Evolutionary conservation across 2,888 invertebrate species (phyloP).

Genomic region (Scaptodrosophila latifasciaeformis): DNA sequence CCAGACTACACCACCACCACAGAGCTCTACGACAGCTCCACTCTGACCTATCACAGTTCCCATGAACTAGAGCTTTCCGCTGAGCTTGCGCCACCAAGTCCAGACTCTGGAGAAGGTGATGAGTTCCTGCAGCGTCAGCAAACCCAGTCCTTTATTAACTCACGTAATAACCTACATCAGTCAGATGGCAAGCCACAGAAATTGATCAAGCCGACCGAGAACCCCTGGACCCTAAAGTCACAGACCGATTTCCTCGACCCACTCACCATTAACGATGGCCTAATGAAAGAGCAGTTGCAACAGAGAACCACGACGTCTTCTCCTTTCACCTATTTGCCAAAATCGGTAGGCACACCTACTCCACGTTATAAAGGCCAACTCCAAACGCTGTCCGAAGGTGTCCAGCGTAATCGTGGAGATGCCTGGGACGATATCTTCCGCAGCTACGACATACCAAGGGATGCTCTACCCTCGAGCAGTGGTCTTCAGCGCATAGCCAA

Average conservation of each 20-base stretch:
- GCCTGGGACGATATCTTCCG: slow-evolving; percentile 76
- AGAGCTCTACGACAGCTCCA: slow-evolving; percentile 73
- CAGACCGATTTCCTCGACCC: slow-evolving; percentile 84
- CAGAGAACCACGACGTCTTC: slow-evolving; percentile 66
- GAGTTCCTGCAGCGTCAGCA: slow-evolving; percentile 83
- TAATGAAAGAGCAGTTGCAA: slow-evolving; percentile 74
- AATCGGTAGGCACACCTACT: slow-evolving; percentile 65
- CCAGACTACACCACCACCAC: slow-evolving; percentile 66
- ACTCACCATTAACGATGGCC: slow-evolving; percentile 82
- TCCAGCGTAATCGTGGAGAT: slow-evolving; percentile 11
- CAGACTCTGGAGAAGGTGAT: slow-evolving; percentile 76
- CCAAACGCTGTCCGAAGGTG: slow-evolving; percentile 2
- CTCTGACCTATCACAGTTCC: slow-evolving; percentile 75
- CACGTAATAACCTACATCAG: slow-evolving; percentile 74
- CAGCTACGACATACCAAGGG: slow-evolving; percentile 77
- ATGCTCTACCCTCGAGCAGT: slow-evolving; percentile 78
- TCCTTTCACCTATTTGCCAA: slow-evolving; percentile 71
- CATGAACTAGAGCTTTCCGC: slow-evolving; percentile 71
- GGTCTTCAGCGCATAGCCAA: slow-evolving; percentile 83
- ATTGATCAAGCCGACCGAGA: slow-evolving; percentile 67
- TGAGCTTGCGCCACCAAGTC: slow-evolving; percentile 74
- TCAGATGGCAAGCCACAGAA: slow-evolving; percentile 42
- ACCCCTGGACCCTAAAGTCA: slow-evolving; percentile 76
- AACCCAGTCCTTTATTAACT: slow-evolving; percentile 81
- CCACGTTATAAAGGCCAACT: slow-evolving; percentile 30